These are phyloP conservation scores for Acromyrmex heyeri DNA, from an alignment of 1,140 invertebrate species.

Conservation along the genomic window DNA sequence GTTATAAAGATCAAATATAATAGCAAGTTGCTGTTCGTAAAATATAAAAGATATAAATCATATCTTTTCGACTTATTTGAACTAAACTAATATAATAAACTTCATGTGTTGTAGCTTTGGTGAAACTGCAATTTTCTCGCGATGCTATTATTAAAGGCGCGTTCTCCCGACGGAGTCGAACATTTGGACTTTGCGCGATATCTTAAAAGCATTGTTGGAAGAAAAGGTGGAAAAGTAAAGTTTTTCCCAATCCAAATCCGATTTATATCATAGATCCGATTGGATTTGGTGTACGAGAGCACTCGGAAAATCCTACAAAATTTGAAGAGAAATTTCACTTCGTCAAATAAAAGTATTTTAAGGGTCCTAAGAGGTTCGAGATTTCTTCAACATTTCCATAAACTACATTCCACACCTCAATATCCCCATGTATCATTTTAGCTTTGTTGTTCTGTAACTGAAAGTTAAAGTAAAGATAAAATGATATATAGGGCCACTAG, in stretches of 20 bases:
- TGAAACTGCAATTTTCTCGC: neutral
- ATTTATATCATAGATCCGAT: constrained; percentile 55
- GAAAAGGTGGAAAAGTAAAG: constrained; percentile 27
- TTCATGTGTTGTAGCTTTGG: neutral
- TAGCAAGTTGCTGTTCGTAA: neutral
- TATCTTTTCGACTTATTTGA: neutral
- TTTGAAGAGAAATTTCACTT: constrained; percentile 30
- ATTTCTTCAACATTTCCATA: neutral
- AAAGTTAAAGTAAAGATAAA: too few relatives aligned
- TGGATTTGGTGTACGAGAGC: neutral
- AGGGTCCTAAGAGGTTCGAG: neutral
- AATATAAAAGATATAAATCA: neutral
- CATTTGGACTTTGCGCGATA: neutral
- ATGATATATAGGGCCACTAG: too few relatives aligned
- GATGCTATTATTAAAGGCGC: neutral
- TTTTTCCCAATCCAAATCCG: constrained; percentile 48
- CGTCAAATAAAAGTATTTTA: constrained; percentile 32
- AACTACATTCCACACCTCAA: neutral
- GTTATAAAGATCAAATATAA: neutral
- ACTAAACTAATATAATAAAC: neutral
- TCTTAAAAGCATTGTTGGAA: constrained; percentile 23
- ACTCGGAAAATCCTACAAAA: constrained; percentile 15
- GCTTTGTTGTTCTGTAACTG: too few relatives aligned
- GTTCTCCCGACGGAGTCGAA: neutral
- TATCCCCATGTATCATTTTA: too few relatives aligned